phyloP scores from a whole-genome alignment of 35 echinoderm and acorn worm species.

The Acanthaster planci region DNA sequence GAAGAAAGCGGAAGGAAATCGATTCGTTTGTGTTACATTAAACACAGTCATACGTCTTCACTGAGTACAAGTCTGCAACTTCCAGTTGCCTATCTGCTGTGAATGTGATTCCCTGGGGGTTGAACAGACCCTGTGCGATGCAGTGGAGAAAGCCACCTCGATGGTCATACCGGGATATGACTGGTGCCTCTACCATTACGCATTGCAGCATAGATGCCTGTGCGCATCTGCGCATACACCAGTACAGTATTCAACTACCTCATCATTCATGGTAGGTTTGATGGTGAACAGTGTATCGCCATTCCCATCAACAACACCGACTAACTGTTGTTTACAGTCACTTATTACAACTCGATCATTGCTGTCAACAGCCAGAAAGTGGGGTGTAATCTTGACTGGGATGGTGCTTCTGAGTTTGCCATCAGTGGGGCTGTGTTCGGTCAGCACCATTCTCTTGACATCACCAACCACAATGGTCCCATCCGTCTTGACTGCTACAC shows the following conservation, averaged over 20 bases:
- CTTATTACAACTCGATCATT: neutral
- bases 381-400: neutral
- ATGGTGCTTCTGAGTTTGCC: neutral
- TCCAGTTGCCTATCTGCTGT: neutral
- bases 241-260: neutral
- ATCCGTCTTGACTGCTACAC: too few species aligned
- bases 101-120: neutral
- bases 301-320: neutral
- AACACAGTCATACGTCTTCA: neutral
- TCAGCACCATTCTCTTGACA: too few species aligned
- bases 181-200: neutral
- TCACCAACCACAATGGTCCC: too few species aligned
- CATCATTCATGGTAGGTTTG: neutral
- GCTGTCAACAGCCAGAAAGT: neutral
- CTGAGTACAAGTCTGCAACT: neutral
- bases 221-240: neutral
- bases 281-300: neutral
- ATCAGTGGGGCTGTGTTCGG: neutral
- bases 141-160: neutral
- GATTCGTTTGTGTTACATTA: too few species aligned
- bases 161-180: neutral
- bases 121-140: neutral
- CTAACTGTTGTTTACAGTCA: neutral
- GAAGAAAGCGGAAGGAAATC: too few species aligned
- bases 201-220: neutral